Conservation (phyloP, 2,113 vertebrate species). For the Serilophus lunatus region DNA sequence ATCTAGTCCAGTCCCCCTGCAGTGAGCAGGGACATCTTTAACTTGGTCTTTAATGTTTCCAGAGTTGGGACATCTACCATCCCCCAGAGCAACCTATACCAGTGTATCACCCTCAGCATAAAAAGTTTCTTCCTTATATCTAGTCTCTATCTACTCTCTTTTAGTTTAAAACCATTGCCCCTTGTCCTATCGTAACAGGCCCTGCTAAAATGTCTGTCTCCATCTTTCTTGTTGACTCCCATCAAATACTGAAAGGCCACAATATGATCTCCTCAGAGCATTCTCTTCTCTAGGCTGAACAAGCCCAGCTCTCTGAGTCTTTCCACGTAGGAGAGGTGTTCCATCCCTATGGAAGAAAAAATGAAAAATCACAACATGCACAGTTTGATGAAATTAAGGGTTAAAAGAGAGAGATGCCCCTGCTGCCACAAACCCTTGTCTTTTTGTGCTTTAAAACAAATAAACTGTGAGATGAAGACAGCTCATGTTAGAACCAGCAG, state of each 20-base stretch:
- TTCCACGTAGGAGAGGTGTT: background rate
- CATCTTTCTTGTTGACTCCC: background rate
- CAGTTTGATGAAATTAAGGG: background rate
- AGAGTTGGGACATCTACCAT: background rate
- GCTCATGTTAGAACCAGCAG: background rate
- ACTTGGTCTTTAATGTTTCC: background rate
- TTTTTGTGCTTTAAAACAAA: background rate
- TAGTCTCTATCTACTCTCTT: background rate
- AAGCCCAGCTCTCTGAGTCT: background rate
- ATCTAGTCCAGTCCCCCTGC: background rate
- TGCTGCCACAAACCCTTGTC: background rate
- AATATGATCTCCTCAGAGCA: background rate
- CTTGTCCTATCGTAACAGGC: accelerated
- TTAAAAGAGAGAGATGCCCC: background rate
- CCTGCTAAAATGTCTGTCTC: background rate
- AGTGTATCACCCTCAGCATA: background rate
- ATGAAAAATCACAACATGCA: background rate
- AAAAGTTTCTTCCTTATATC: background rate
- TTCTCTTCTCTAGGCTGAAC: background rate
- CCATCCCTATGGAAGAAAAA: background rate
- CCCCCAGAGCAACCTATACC: background rate
- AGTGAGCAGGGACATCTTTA: background rate
- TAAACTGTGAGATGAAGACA: background rate
- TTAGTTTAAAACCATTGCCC: background rate
- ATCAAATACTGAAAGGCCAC: background rate